A percentile compares a stretch with the other conserved stretches of the same genome.
Evolutionary conservation across 2,888 invertebrate species (phyloP).

Genomic region (Pammene aurita): DNA sequence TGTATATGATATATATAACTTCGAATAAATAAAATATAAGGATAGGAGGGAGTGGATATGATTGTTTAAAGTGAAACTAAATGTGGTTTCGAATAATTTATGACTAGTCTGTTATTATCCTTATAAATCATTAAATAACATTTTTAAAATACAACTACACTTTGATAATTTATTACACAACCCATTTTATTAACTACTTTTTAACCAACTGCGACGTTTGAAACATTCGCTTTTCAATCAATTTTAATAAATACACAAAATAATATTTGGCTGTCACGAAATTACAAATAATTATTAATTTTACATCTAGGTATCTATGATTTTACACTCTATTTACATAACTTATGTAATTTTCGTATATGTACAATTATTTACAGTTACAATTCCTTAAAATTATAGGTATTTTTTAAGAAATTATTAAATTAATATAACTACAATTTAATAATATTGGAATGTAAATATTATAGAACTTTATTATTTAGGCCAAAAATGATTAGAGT

Average conservation of each 20-base stretch:
- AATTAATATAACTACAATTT: background rate
- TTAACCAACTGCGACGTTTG: constrained; percentile 54
- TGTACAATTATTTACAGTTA: constrained; percentile 52
- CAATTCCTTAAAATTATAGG: background rate
- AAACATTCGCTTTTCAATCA: constrained; percentile 39
- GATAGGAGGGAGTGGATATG: background rate
- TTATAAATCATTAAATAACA: constrained; percentile 77
- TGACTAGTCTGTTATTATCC: constrained; percentile 52
- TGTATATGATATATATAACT: too few relatives aligned
- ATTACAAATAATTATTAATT: constrained; percentile 54
- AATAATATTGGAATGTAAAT: background rate
- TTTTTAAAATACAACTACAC: constrained; percentile 70
- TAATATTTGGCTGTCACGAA: constrained; percentile 64
- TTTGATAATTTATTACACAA: constrained; percentile 80
- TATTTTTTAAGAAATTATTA: background rate
- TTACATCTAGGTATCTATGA: constrained; percentile 39
- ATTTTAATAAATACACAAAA: constrained; percentile 54
- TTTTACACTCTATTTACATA: constrained; percentile 46
- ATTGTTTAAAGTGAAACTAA: constrained; percentile 18
- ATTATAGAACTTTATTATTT: background rate
- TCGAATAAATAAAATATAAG: too few relatives aligned
- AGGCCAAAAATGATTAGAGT: background rate
- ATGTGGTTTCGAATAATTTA: constrained; percentile 45
- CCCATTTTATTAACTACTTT: constrained; percentile 74
- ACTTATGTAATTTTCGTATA: constrained; percentile 46